phyloP scores from a whole-genome alignment of 2,888 invertebrate genomes.

The Sturmia bella region DNA sequence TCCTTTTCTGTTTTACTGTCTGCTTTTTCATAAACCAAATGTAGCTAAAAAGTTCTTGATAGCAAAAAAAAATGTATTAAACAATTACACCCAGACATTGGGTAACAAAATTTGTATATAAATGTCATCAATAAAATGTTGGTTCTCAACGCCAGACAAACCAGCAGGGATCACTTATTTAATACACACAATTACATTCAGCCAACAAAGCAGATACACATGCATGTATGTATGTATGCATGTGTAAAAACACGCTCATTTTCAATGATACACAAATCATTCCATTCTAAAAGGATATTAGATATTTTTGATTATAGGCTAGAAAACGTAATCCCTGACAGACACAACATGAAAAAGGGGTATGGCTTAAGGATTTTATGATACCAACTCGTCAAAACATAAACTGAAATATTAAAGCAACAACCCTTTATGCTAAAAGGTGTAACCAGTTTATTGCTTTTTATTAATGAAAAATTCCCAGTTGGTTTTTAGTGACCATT shows the following conservation, averaged over 20 bases:
- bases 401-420: slow-evolving; percentile 23
- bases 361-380: slow-evolving; percentile 36
- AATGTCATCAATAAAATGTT: slow-evolving; percentile 66
- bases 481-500: too few relatives aligned
- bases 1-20: neutral
- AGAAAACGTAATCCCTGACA: slow-evolving; percentile 49
- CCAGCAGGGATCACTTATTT: slow-evolving; percentile 68
- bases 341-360: slow-evolving; percentile 32
- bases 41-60: slow-evolving; percentile 21
- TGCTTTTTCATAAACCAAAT: neutral
- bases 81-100: slow-evolving; percentile 68
- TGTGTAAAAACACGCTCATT: neutral
- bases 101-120: slow-evolving; percentile 67
- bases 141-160: slow-evolving; percentile 50
- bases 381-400: slow-evolving; percentile 25
- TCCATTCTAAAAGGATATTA: slow-evolving; percentile 41
- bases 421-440: slow-evolving; percentile 43
- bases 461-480: slow-evolving; percentile 24
- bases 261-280: slow-evolving; percentile 45
- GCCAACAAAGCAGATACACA: slow-evolving; percentile 19
- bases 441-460: slow-evolving; percentile 63
- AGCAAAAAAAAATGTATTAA: slow-evolving; percentile 32
- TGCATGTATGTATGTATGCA: neutral
- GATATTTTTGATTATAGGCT: slow-evolving; percentile 63
- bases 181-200: slow-evolving; percentile 51